These are phyloP conservation scores for Lagocephalus sceleratus DNA, from an alignment of 2,797 vertebrate species.

Conservation along the genomic window DNA sequence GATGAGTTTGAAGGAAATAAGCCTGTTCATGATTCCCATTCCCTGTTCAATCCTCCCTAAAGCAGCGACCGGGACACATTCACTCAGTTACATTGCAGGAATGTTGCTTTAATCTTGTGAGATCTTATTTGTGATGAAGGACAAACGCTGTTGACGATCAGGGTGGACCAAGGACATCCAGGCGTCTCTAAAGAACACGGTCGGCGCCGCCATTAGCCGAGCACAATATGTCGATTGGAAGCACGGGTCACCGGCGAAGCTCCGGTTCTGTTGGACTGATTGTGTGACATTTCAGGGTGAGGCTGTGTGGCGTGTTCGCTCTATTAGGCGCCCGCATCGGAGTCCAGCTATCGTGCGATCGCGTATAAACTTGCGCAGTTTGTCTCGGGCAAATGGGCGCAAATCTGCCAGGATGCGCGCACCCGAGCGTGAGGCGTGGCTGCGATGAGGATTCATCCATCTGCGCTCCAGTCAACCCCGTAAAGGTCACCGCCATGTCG, in stretches of 20 bases:
- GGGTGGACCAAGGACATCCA: background rate
- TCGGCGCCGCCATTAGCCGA: constrained; percentile 1
- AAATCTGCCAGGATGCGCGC: constrained; percentile 5
- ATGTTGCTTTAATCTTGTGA: background rate
- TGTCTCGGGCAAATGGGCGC: constrained; percentile 24
- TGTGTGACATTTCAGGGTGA: constrained; percentile 26
- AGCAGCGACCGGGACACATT: background rate
- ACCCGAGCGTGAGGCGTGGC: constrained; percentile 15
- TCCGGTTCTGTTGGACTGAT: constrained; percentile 30
- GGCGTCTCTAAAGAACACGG: too few species aligned
- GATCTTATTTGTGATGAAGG: constrained; percentile 1
- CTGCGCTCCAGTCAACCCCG: constrained; percentile 20
- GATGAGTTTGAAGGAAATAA: background rate
- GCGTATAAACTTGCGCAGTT: background rate
- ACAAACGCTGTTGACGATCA: background rate
- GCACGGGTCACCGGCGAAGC: constrained; percentile 12
- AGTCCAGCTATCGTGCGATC: constrained; percentile 9
- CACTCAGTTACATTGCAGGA: background rate
- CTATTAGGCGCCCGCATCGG: constrained; percentile 20
- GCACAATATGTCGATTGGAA: constrained; percentile 25
- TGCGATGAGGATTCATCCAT: constrained; percentile 32
- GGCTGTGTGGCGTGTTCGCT: constrained; percentile 18
- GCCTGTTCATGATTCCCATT: background rate
- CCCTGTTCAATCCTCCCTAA: background rate
- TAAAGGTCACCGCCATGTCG: constrained; percentile 37